Conservation (phyloP, 2,113 vertebrate species). For the Psittacula cyanocephala region DNA sequence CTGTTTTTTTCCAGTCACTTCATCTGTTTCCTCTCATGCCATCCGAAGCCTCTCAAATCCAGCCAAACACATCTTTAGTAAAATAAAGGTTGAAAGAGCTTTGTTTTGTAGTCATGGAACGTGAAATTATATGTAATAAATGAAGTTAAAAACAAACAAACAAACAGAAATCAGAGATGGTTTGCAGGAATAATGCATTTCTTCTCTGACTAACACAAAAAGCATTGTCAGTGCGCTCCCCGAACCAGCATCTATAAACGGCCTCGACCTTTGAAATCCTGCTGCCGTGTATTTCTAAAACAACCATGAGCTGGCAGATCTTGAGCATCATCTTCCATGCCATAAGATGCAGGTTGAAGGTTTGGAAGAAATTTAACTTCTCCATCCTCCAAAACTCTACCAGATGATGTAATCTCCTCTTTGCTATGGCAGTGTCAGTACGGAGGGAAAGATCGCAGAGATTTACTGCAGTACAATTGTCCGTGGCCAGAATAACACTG, state of each 20-base stretch:
- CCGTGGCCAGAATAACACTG: background rate
- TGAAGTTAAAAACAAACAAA: background rate
- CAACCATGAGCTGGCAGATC: background rate
- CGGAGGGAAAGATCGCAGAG: background rate
- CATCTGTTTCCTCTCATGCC: background rate
- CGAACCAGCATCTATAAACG: background rate
- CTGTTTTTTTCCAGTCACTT: background rate
- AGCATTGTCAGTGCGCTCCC: background rate
- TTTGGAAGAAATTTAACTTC: background rate
- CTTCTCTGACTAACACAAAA: background rate
- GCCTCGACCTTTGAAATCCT: background rate
- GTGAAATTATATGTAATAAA: background rate
- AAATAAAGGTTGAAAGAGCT: slow-evolving; percentile 8
- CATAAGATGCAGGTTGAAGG: background rate
- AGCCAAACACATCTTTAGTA: background rate
- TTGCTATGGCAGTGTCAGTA: background rate
- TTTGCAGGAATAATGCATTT: background rate
- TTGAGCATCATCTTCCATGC: background rate
- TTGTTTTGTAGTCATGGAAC: background rate
- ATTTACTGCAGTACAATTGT: background rate
- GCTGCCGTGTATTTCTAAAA: background rate
- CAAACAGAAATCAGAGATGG: background rate
- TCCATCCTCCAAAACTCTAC: background rate
- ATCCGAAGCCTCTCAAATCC: background rate
- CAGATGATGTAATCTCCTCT: background rate